phyloP scores from a whole-genome alignment of 2,113 vertebrate species.

The Apistogramma diplotaenia region DNA sequence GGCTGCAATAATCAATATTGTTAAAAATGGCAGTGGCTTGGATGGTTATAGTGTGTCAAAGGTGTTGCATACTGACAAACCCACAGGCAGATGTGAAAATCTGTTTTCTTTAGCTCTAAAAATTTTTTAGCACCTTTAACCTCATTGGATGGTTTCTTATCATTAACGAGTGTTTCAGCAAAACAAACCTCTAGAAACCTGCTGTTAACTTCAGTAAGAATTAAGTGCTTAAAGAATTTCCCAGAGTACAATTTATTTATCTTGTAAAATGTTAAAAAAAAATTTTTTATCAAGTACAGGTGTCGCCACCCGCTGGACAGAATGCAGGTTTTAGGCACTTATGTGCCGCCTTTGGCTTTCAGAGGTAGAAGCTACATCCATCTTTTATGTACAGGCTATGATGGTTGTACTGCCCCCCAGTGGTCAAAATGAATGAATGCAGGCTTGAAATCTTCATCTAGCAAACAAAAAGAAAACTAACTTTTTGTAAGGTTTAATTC shows the following conservation, averaged over 20 bases:
- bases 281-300: no score
- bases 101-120: not conserved
- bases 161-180: not conserved
- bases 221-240: not conserved
- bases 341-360: not conserved
- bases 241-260: no score
- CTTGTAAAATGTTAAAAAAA: no score
- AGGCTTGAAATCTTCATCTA: not conserved
- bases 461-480: not conserved
- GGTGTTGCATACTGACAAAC: not conserved
- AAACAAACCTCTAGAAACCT: not conserved
- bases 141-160: not conserved
- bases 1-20: not conserved
- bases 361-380: not conserved
- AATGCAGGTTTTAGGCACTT: not conserved
- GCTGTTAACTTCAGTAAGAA: not conserved
- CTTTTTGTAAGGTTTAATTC: not conserved
- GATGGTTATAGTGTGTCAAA: not conserved
- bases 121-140: not conserved
- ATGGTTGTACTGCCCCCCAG: not conserved
- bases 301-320: not conserved
- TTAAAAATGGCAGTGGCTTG: not conserved
- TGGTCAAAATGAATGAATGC: not conserved
- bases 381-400: not conserved
- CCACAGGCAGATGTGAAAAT: not conserved